Base-by-base conservation (phyloP, 2,113 vertebrate species). In the Hypanus sabinus region DNA sequence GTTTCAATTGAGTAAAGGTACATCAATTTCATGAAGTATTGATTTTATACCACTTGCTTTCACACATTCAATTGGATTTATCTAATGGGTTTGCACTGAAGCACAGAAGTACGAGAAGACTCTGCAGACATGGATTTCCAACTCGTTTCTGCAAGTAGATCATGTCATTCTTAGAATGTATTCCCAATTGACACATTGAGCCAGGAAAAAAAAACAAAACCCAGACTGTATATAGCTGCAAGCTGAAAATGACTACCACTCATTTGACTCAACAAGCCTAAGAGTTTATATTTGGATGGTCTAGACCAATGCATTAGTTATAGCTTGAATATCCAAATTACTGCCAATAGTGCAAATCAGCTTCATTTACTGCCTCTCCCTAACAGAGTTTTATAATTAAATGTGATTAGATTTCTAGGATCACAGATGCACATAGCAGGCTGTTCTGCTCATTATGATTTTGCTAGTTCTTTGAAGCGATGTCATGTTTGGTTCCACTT, bases 1-100 rank as follows among this genome's bases (percentile, higher is more conserved):
- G 70, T 93, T 93, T 93, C 91, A 46, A 73, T 75, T 73, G 68
- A 55, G 70, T 93, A 30, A 75, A 93, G 55, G 46, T 93, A 75
- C 24, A 93, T 73, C 68, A 46, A 55, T 75, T 93, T 93, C 36
- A 38, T 71, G 65, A 73, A 93, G 20, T 55, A 93, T 93, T 75
- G 68, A 93, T 93, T 93, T 93, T 93, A 93, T 93, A 73, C 90
- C 90, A 73, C 68, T 93, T 46, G 90, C 90, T 73, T 46, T 93
- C 36, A 46, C 70, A 73, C 62, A 46, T 73, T 93, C 22, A 93
- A 75, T 73, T 71, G 70, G 91, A 93, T 93, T 93, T 93, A 93
- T 55, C 36, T 93, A 75, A 93, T 75, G 20, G 22, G 55, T 93
- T 93, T 73, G 38, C 38, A 55, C 91, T 73, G 36, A 93, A 93